A percentile compares a stretch with the other conserved stretches of the same genome.
phyloP scores from a whole-genome alignment of 2,888 invertebrate species.

The Brachypalpus laphriformis region DNA sequence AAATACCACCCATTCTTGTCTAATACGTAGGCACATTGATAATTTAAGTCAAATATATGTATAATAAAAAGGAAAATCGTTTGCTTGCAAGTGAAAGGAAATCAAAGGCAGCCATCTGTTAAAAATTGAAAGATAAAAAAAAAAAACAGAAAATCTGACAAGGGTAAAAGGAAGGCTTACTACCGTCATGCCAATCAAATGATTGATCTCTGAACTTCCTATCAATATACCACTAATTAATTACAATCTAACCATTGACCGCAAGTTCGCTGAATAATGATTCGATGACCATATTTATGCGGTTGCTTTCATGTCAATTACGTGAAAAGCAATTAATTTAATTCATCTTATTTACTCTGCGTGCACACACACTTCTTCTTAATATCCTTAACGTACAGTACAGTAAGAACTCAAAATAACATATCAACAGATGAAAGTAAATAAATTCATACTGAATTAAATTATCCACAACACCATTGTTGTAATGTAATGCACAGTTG shows the following conservation, averaged over 20 bases:
- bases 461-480: not conserved
- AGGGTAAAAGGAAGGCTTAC: not conserved
- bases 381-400: too few relatives aligned
- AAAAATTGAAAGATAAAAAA: not conserved
- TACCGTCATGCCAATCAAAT: conserved; percentile 19
- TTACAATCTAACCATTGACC: conserved; percentile 56
- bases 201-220: conserved; percentile 51
- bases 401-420: not conserved
- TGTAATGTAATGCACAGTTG: not conserved
- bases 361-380: not conserved
- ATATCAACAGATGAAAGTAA: not conserved
- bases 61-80: too few relatives aligned
- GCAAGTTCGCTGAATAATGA: conserved; percentile 32
- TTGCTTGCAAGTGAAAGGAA: not conserved
- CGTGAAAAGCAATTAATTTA: conserved; percentile 36
- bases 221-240: conserved; percentile 52
- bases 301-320: conserved; percentile 59
- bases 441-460: not conserved
- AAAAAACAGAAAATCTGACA: not conserved
- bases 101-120: not conserved
- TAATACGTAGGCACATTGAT: too few relatives aligned
- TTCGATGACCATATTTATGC: conserved; percentile 49
- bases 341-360: conserved; percentile 7
- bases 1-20: too few relatives aligned
- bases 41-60: too few relatives aligned